Conservation (phyloP, 2,113 vertebrate species). For the Cinclus mexicanus region DNA sequence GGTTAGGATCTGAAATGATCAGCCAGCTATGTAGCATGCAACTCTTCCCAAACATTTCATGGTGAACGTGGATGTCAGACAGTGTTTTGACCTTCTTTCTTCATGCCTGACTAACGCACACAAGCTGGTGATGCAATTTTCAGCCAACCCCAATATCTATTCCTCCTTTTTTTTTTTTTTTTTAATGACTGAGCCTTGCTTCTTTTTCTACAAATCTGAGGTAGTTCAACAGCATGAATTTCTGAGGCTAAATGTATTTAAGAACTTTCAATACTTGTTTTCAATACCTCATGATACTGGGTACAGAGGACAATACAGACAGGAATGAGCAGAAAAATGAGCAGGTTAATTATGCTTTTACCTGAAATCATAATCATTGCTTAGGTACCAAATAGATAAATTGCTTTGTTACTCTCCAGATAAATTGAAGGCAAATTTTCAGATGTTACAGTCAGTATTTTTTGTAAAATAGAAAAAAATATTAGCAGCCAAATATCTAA, state of each 20-base stretch:
- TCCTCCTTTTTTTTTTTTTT: neutral
- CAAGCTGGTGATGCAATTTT: neutral
- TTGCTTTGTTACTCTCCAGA: neutral
- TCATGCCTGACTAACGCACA: neutral
- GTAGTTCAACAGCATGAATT: neutral
- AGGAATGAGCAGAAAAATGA: neutral
- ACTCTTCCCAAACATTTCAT: neutral
- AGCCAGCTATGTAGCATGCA: neutral
- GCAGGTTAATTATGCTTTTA: neutral
- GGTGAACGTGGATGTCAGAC: neutral
- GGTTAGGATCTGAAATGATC: neutral
- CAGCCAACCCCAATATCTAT: neutral
- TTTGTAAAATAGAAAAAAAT: neutral
- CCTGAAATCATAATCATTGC: neutral
- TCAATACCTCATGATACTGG: neutral
- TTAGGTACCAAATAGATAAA: neutral
- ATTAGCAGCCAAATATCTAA: neutral
- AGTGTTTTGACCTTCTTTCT: neutral
- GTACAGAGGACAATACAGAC: neutral
- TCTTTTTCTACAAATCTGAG: neutral
- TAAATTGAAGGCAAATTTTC: neutral
- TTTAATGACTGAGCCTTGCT: neutral
- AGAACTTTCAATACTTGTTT: neutral
- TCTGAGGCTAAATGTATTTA: neutral
- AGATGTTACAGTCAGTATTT: neutral